phyloP scores from a whole-genome alignment of 2,113 vertebrate species.

The Ptilonorhynchus violaceus region DNA sequence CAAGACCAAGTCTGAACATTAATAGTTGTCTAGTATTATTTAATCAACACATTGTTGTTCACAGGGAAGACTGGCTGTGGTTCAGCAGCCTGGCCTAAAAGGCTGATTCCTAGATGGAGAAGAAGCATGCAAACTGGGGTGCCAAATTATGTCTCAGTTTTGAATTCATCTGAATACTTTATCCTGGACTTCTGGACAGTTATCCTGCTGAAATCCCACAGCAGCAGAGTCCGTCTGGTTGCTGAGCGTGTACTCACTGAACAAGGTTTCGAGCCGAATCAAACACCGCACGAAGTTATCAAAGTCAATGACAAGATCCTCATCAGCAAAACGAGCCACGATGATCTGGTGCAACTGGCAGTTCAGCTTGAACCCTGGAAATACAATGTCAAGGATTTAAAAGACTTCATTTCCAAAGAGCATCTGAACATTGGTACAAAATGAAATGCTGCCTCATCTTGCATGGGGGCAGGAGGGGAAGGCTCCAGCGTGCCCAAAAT shows the following conservation, averaged over 20 bases:
- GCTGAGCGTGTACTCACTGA: constrained; percentile 65
- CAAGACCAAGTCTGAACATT: neutral
- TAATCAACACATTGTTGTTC: neutral
- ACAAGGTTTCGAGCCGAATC: constrained; percentile 77
- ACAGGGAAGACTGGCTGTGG: neutral
- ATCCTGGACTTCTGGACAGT: neutral
- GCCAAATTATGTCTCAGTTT: neutral
- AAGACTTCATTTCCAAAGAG: neutral
- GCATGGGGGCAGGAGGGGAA: rapidly evolving
- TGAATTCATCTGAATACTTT: neutral
- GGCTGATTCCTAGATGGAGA: neutral
- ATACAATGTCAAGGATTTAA: neutral
- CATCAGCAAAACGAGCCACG: constrained; percentile 77
- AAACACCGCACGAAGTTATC: constrained; percentile 79
- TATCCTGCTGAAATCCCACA: neutral
- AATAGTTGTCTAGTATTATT: neutral
- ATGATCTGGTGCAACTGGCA: constrained; percentile 73
- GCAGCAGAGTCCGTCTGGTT: neutral
- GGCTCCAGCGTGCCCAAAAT: neutral
- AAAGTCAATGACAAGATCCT: constrained; percentile 75
- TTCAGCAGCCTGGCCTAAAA: neutral
- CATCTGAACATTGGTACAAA: neutral
- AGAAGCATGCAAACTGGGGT: neutral
- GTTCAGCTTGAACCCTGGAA: constrained; percentile 76
- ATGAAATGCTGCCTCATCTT: neutral